A percentile compares a stretch with the other conserved stretches of the same genome.
Evolutionary conservation across 35 echinoderm and acorn worm genomes (phyloP).

Genomic region (Apostichopus japonicus): DNA sequence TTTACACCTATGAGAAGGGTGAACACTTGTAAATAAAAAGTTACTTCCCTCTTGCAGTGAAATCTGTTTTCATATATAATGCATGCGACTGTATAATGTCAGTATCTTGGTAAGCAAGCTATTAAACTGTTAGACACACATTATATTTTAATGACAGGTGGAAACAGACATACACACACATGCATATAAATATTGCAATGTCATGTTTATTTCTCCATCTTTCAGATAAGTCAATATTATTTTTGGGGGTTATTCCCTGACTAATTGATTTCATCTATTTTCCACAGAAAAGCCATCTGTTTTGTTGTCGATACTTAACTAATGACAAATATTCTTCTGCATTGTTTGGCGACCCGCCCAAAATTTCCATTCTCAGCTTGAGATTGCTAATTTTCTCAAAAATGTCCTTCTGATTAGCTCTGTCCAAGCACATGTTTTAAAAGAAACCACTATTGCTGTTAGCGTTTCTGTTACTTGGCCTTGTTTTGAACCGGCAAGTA

Average conservation of each 20-base stretch:
- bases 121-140: no score
- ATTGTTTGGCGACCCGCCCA: constrained; percentile 1
- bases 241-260: neutral
- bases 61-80: no score
- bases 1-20: no score
- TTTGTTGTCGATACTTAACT: neutral
- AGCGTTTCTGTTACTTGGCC: constrained; percentile 55
- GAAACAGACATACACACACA: neutral
- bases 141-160: neutral
- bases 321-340: constrained; percentile 43
- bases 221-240: neutral
- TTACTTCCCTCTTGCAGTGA: no score
- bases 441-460: neutral
- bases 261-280: neutral
- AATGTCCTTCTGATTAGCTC: neutral
- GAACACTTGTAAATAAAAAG: no score
- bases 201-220: neutral
- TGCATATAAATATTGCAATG: neutral
- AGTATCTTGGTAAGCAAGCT: no score
- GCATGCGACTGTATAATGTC: no score
- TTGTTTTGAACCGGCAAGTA: constrained; percentile 97
- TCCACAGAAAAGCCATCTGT: neutral
- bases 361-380: neutral
- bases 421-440: constrained; percentile 37
- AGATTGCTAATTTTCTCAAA: neutral